These are phyloP conservation scores for Nibea coibor DNA, from an alignment of 2,113 vertebrate species.

Conservation along the genomic window DNA sequence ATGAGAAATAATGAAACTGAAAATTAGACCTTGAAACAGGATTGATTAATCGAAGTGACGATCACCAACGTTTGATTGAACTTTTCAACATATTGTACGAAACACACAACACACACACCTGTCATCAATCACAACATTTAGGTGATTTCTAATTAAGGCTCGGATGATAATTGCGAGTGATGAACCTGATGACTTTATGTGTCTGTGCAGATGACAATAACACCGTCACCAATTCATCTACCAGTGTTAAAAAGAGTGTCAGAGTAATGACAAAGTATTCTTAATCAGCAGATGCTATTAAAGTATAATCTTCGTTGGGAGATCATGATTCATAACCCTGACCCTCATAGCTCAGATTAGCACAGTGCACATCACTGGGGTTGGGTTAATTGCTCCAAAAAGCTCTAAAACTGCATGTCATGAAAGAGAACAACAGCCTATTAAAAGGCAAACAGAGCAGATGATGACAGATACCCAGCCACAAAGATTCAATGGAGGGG, in stretches of 20 bases:
- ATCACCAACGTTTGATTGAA: not conserved
- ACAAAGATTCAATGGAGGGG: not conserved
- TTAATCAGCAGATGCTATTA: conserved; percentile 21
- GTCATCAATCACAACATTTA: conserved; percentile 32
- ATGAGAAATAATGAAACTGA: not conserved
- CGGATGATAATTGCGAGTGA: conserved; percentile 20
- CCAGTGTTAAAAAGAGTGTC: not conserved
- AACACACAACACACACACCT: no score
- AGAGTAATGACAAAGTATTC: conserved; percentile 10
- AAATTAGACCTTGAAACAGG: not conserved
- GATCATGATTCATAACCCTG: not conserved
- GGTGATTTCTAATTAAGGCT: conserved; percentile 20
- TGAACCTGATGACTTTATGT: conserved; percentile 36
- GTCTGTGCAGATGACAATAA: conserved; percentile 17
- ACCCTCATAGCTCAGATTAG: not conserved
- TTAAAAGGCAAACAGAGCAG: conserved; percentile 22
- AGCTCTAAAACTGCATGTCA: not conserved
- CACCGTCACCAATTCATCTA: conserved; percentile 19
- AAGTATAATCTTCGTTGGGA: conserved; percentile 4
- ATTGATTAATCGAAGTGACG: not conserved
- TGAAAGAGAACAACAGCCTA: not conserved
- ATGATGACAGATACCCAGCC: not conserved
- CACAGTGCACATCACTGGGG: not conserved
- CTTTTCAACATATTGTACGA: not conserved
- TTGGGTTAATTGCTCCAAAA: conserved; percentile 11